A percentile compares a stretch with the other conserved stretches of the same genome.
phyloP scores from a whole-genome alignment of 2,113 vertebrate genomes.

The Mionectes macconnelli region DNA sequence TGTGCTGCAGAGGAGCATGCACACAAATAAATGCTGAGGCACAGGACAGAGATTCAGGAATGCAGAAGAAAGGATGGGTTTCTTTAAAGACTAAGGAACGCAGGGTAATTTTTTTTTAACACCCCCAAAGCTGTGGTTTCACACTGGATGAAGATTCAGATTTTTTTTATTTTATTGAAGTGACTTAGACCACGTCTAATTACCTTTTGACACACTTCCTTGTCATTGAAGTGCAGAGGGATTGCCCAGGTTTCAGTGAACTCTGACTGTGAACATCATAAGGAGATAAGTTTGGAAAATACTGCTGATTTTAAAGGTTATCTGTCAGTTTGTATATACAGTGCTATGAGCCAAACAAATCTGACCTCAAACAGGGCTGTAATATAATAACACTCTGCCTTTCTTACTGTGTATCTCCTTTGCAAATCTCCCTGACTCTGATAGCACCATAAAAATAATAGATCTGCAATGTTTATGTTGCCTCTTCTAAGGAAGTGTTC shows the following conservation, averaged over 20 bases:
- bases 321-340: constrained; percentile 42
- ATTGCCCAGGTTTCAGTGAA: constrained; percentile 22
- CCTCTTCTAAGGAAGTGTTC: not conserved
- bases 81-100: not conserved
- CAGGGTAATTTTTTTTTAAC: not conserved
- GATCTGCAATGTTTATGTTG: constrained; percentile 15
- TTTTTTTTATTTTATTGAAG: not conserved
- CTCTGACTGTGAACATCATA: not conserved
- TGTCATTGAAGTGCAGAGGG: not conserved
- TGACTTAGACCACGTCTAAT: not conserved
- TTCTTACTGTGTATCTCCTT: not conserved
- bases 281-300: constrained; percentile 37
- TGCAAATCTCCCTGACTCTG: constrained; percentile 10
- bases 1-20: not conserved
- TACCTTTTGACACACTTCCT: not conserved
- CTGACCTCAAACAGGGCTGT: constrained; percentile 24
- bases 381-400: not conserved
- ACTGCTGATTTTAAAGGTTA: constrained; percentile 52
- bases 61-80: not conserved
- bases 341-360: not conserved
- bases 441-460: not conserved
- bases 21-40: not conserved
- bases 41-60: not conserved
- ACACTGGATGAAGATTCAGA: not conserved
- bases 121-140: not conserved